Base-by-base conservation (phyloP, 2,888 invertebrate genomes). In the Apotomis capreana region DNA sequence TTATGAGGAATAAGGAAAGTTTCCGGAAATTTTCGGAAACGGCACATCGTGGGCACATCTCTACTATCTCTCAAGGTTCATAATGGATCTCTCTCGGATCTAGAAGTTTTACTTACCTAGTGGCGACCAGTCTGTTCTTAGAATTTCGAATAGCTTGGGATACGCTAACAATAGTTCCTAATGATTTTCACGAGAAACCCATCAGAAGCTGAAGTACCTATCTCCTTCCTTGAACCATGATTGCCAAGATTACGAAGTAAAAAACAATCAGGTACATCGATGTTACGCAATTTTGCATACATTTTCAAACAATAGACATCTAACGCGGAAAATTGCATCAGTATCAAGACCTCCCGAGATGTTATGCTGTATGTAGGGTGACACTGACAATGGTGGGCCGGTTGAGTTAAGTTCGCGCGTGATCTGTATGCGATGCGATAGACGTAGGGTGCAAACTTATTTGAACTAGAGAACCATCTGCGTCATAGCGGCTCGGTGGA, bases 331-430 rank as follows among this genome's bases (percentile, higher is more conserved):
- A 58, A 72, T 72, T 72, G 72, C 72, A 68, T 46, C 68, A 72
- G 72, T 62, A 81, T 76, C 78, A 77, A 79, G 77, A 63, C 73
- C 75, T 74, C 76, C 77, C 77, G 76, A 79, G 75, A 76, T 76
- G 80, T 81, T 78, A 84, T 87, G 40, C 1, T 84, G 84, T 81
- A 78, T 76, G 78, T 81, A 81, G 83, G 85, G 84, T 84, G 85
- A 87, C 87, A 86, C 86, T 81, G 26, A 26, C 26, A 26, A 26
- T 26, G 15, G 81, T 87, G 84, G 87, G 6, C 40, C 4, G 49
- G 49, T 49, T 49, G 9, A 6, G 49, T 10, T 49, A 49, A 3
- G 49, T 49, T 49, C 10, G 49, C 49, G 9, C 49, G 81, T 83
- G 9, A 10, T 9, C 9, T 10, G 9, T 49, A 49, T 49, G 8